Evolutionary conservation across 1,140 invertebrate species (phyloP), one percentile per base, ranked within the genome.

Genomic region (Lasioglossum baleicum): DNA sequence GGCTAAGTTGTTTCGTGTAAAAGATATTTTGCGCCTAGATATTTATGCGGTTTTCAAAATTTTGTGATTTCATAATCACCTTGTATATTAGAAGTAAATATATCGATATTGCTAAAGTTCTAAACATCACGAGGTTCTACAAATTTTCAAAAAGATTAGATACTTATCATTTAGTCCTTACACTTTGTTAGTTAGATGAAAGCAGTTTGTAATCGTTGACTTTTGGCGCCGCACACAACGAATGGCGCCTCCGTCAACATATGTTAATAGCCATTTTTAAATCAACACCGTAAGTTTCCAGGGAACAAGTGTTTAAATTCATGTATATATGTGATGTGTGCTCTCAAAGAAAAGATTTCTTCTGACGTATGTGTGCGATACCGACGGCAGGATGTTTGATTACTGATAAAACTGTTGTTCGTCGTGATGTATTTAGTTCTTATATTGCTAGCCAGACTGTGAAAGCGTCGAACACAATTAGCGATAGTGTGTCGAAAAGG

Each of bases 321-420:
- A n/a, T 42, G 22, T 22, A 48, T 35, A 26, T 11, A 13, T 75
- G 26, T 31, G 13, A 67, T 67, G 64, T 56, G 51, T 20, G n/a
- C 7, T 48, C 17, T 10, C 15, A 53, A 15, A 42, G 11, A 35
- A 15, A 17, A 20, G 35, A 64, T 63, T 53, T 42, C 0, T 44
- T 26, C 51, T 17, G 22, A 0, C 7, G 51, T 51, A 31, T n/a
- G 2, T 31, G n/a, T 10, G 2, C 44, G 67, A 58, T 40, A 56
- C 60, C 4, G 7, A 8, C 7, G 7, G 22, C n/a, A 44, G 20
- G 60, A 63, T 79, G 8, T 82, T 82, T 82, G 20, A 72, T 72
- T 42, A 60, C 22, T 73, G 80, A 82, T 82, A 82, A 77, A 71
- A 66, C 40, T 78, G 44, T 7, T 13, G 15, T 58, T 69, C 58